Base-by-base conservation (phyloP, 2,797 vertebrate genomes). In the Notoglanidium macrostoma region DNA sequence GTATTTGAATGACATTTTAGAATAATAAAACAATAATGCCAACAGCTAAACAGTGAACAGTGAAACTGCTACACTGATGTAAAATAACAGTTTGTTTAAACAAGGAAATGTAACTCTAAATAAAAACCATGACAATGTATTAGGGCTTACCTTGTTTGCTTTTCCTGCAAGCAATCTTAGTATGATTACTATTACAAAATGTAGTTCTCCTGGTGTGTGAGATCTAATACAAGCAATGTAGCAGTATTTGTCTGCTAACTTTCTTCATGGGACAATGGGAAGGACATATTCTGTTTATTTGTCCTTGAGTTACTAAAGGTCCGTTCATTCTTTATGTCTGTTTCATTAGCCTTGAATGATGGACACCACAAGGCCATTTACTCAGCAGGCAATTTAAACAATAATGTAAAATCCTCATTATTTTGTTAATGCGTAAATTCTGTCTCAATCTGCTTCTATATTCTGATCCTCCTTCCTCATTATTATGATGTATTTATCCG, bases 301-400 rank as follows among this genome's bases (percentile, higher is more conserved):
- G 91, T 61, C 95, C 95, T 93, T 93, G 93, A 92, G 91, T 90
- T 76, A 89, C 90, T 93, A 93, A 94, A 95, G 93, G 86, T 91
- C 83, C 61, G 65, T 9, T 61, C 32, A 83, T 51, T 90, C 91
- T 92, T 90, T 84, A 89, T 91, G 86, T 26, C 0, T 68, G 55
- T 89, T 84, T 89, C 29, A 91, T 85, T 84, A 76, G 57, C 46
- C 68, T 83, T 23, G 78, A 84, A 70, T 57, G 57, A 85, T 59
- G 26, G 29, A 44, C 74, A 74, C 67, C 19, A 32, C 70, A 87
- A 88, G 88, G 86, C 6, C 49, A 57, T 83, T 55, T 61, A 57
- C 12, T 46, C 17, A 54, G 9, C 32, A 46, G 9, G 1, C 21
- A 46, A 70, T 57, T 46, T 14, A 29, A 59, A 44, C 5, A 44